Conservation (phyloP, 2,888 invertebrate species). For the Himalopsyche kuldschensis region DNA sequence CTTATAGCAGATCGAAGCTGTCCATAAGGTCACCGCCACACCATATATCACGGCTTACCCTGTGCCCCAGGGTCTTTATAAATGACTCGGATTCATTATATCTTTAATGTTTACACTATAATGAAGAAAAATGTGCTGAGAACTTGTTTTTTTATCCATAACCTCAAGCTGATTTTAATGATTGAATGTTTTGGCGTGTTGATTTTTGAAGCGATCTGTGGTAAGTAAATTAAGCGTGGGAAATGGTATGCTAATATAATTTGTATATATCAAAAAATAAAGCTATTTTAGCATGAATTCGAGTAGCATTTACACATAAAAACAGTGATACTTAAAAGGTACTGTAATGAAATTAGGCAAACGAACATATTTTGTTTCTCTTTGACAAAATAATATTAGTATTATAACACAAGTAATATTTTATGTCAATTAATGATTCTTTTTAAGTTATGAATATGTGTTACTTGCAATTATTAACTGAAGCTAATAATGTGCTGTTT, state of each 20-base stretch:
- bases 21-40: conserved; percentile 35
- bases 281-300: no score
- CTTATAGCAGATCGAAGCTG: conserved; percentile 36
- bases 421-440: no score
- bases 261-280: background rate
- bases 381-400: no score
- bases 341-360: no score
- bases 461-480: no score
- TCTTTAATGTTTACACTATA: background rate
- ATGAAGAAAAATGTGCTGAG: background rate
- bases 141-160: background rate
- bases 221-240: background rate
- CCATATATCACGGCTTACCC: conserved; percentile 32
- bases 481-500: no score
- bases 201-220: background rate
- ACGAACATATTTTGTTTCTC: no score
- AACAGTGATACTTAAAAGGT: no score
- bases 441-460: no score
- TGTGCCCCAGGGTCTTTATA: background rate
- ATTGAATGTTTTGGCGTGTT: background rate
- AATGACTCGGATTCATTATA: background rate
- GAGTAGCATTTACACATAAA: no score
- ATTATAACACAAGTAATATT: no score
- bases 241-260: background rate
- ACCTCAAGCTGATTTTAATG: background rate